phyloP scores from a whole-genome alignment of 2,113 vertebrate genomes.

The Laticauda colubrina region DNA sequence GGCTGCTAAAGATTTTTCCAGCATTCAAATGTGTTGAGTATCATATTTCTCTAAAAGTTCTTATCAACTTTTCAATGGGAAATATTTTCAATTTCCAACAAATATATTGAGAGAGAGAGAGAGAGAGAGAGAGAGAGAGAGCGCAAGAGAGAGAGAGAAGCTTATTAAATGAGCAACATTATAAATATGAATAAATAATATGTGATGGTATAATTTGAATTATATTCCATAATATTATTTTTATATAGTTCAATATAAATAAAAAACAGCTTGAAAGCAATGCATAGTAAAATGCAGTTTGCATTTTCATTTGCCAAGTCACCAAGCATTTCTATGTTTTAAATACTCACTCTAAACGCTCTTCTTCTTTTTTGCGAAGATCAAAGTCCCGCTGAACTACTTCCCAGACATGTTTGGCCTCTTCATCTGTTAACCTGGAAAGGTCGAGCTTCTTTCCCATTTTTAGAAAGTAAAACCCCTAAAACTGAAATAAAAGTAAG shows the following conservation, averaged over 20 bases:
- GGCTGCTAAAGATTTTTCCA: background rate
- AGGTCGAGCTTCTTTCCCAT: conserved; percentile 93
- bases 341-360: conserved; percentile 81
- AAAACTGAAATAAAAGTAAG: background rate
- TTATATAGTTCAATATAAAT: background rate
- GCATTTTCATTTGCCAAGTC: background rate
- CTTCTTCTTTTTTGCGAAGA: conserved; percentile 87
- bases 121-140: too few relatives aligned
- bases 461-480: background rate
- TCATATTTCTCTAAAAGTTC: background rate
- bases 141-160: background rate
- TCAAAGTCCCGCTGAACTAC: conserved; percentile 90
- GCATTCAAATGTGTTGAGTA: background rate
- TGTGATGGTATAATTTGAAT: background rate
- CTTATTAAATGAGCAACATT: background rate
- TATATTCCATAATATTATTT: background rate
- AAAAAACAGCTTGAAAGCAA: background rate
- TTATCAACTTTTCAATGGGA: background rate
- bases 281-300: background rate
- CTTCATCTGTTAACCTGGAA: conserved; percentile 87
- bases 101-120: too few relatives aligned
- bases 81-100: too few relatives aligned
- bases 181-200: background rate
- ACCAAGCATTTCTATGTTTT: background rate
- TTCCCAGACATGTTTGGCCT: conserved; percentile 90